Percentiles rank a stretch among this genome's conserved stretches.
These are phyloP conservation scores for Vesta saturnalis DNA, from an alignment of 2,888 invertebrate species.

Conservation along the genomic window DNA sequence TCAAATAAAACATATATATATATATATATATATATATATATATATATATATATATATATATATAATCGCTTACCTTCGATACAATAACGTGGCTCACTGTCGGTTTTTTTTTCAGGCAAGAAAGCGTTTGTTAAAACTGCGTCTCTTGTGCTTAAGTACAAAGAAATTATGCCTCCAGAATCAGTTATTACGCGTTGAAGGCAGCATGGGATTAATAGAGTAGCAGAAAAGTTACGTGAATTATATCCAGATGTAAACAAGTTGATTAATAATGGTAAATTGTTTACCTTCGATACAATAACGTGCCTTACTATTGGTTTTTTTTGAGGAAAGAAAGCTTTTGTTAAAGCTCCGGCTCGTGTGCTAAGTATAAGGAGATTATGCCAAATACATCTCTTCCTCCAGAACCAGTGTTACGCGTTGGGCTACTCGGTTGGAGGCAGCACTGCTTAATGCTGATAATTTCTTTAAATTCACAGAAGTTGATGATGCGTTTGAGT, in stretches of 20 bases:
- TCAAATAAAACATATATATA: no score
- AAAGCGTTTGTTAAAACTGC: background rate
- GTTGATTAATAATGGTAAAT: background rate
- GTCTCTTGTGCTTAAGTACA: background rate
- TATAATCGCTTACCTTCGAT: background rate
- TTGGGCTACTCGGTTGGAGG: background rate
- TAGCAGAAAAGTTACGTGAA: background rate
- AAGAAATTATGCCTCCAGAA: background rate
- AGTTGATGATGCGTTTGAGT: background rate
- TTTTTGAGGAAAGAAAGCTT: background rate
- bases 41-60: no score
- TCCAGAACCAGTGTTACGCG: background rate
- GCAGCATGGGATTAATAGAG: background rate
- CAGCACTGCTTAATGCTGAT: background rate
- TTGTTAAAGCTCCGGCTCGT: background rate
- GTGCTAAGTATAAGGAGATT: background rate
- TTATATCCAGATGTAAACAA: background rate
- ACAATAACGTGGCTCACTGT: background rate
- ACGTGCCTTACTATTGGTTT: background rate
- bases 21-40: no score
- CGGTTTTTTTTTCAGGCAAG: background rate
- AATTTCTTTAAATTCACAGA: background rate
- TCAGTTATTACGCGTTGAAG: background rate
- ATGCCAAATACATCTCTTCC: background rate
- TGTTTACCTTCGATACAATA: background rate